Evolutionary conservation across 2,888 invertebrate species (phyloP).

Genomic region (Erebia palarica): DNA sequence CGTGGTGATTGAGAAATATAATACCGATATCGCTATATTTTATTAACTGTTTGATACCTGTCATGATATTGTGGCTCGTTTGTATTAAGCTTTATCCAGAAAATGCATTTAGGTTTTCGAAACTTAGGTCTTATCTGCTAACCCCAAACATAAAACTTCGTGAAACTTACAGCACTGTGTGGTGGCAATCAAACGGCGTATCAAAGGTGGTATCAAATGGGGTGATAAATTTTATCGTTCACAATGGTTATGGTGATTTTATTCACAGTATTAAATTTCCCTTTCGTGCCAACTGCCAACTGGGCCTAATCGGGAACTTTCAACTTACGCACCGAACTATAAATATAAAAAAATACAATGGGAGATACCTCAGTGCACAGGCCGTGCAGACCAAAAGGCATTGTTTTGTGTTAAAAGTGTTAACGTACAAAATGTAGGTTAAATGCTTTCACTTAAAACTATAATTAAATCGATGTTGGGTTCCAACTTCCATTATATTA

Average conservation of each 20-base stretch:
- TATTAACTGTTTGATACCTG: too few species aligned
- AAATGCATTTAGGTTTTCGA: neutral
- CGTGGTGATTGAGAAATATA: too few species aligned
- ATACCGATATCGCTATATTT: too few species aligned
- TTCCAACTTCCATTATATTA: too few species aligned
- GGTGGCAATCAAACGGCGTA: conserved; percentile 10
- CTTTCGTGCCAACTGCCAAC: conserved; percentile 16
- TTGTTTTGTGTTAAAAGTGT: neutral
- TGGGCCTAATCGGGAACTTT: conserved; percentile 6
- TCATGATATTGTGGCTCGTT: too few species aligned
- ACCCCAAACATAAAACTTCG: neutral
- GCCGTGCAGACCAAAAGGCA: neutral
- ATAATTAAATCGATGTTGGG: too few species aligned
- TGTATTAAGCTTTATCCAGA: neutral
- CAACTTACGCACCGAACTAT: conserved; percentile 6
- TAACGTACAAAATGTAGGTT: neutral
- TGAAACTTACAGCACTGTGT: neutral
- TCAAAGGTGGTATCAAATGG: conserved; percentile 1
- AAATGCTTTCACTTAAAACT: neutral
- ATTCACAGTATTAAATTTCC: conserved; percentile 14
- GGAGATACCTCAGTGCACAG: neutral
- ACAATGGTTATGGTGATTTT: conserved; percentile 18
- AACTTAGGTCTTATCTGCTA: neutral
- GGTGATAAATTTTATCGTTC: conserved; percentile 15
- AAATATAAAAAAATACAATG: neutral